phyloP scores from a whole-genome alignment of 2,113 vertebrate genomes.

The Bujurquina vittata region DNA sequence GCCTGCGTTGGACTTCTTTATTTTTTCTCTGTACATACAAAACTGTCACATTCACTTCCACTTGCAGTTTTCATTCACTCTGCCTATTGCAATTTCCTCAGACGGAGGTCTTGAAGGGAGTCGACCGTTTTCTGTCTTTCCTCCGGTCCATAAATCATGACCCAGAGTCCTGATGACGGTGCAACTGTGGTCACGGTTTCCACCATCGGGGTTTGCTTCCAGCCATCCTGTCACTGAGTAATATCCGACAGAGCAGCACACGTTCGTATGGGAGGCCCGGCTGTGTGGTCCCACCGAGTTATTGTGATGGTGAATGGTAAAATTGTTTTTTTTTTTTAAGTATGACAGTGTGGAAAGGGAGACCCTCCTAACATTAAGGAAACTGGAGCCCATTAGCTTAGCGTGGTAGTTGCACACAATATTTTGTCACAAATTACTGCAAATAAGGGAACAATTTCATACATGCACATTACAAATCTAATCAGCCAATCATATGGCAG shows the following conservation, averaged over 20 bases:
- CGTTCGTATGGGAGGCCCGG: constrained; percentile 41
- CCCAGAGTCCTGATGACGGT: constrained; percentile 73
- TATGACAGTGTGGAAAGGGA: constrained; percentile 61
- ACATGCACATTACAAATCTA: background rate
- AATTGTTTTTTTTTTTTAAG: constrained; percentile 61
- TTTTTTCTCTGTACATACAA: constrained; percentile 7
- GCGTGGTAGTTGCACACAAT: background rate
- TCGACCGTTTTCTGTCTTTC: constrained; percentile 74
- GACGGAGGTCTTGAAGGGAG: constrained; percentile 58
- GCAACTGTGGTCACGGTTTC: constrained; percentile 70
- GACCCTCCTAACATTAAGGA: background rate
- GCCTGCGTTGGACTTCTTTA: background rate
- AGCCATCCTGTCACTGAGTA: constrained; percentile 70
- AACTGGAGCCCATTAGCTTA: background rate
- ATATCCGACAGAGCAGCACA: constrained; percentile 63
- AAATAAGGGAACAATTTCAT: background rate
- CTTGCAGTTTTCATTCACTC: constrained; percentile 53
- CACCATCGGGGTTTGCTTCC: constrained; percentile 35
- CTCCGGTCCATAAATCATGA: constrained; percentile 67
- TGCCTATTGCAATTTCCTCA: constrained; percentile 71
- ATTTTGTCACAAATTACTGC: background rate
- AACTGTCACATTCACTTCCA: constrained; percentile 56
- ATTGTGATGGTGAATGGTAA: constrained; percentile 61
- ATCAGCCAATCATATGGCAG: background rate
- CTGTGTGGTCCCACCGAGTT: constrained; percentile 28